Conservation (phyloP, 1,140 invertebrate species). For the Ips typographus region DNA sequence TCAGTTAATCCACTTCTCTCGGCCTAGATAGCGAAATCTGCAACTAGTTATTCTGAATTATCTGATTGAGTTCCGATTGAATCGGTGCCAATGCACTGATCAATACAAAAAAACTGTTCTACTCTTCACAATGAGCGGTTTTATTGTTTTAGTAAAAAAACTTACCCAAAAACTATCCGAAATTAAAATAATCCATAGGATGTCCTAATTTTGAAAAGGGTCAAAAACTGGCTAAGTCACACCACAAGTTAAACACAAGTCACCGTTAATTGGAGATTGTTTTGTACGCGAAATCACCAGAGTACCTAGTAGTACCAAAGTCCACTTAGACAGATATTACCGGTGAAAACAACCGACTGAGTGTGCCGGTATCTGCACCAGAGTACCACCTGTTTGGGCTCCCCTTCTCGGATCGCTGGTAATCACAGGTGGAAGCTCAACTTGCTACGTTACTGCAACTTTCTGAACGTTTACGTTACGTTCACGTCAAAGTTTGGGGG, state of each 20-base stretch:
- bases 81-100: not conserved
- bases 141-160: too few species aligned
- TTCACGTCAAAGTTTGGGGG: too few species aligned
- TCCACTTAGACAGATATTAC: not conserved
- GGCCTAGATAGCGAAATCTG: constrained; percentile 8
- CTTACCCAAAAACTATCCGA: constrained; percentile 24
- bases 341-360: constrained; percentile 33
- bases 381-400: constrained; percentile 28
- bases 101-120: too few species aligned
- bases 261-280: too few species aligned
- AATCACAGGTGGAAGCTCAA: constrained; percentile 28
- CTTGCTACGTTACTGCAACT: not conserved
- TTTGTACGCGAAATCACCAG: too few species aligned
- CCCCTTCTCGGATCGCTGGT: constrained; percentile 27
- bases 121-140: too few species aligned
- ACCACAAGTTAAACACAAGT: not conserved
- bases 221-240: not conserved
- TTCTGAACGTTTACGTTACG: too few species aligned
- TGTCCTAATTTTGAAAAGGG: not conserved
- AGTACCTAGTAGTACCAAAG: too few species aligned
- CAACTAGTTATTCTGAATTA: constrained; percentile 7
- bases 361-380: constrained; percentile 19
- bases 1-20: constrained; percentile 3
- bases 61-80: constrained; percentile 1
- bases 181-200: constrained; percentile 24